Conservation (phyloP, 2,113 vertebrate genomes). For the Tragelaphus buxtoni region DNA sequence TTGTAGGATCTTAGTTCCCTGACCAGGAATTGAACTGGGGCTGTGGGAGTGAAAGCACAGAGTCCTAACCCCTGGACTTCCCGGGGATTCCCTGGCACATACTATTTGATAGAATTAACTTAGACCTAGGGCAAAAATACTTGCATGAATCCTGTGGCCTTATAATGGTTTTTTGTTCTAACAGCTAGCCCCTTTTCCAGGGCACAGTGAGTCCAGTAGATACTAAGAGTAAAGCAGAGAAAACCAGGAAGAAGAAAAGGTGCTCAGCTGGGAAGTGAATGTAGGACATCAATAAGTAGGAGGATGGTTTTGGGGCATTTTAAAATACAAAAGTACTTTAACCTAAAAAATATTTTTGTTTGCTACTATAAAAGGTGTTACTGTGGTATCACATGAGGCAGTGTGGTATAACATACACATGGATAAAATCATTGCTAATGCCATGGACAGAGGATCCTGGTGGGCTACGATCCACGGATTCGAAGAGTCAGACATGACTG, state of each 20-base stretch:
- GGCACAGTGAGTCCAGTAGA: background rate
- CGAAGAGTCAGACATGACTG: background rate
- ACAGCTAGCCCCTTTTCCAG: background rate
- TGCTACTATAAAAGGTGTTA: background rate
- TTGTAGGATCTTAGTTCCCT: background rate
- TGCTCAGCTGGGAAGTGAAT: background rate
- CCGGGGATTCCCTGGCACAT: background rate
- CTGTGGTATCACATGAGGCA: background rate
- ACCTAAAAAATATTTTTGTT: slow-evolving; percentile 27
- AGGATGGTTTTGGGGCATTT: background rate
- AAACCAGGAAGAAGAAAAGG: background rate
- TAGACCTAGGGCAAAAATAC: background rate
- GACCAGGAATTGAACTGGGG: background rate
- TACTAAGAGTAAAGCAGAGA: background rate
- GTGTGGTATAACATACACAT: background rate
- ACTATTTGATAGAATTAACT: slow-evolving; percentile 41
- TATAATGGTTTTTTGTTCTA: background rate
- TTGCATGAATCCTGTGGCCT: background rate
- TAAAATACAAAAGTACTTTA: slow-evolving; percentile 7
- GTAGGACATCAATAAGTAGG: background rate
- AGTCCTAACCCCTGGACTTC: background rate
- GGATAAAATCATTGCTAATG: background rate
- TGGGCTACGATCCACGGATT: background rate
- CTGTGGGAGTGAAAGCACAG: background rate
- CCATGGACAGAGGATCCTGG: background rate